phyloP scores from a whole-genome alignment of 2,888 invertebrate genomes.

The Diplazon laetatorius region DNA sequence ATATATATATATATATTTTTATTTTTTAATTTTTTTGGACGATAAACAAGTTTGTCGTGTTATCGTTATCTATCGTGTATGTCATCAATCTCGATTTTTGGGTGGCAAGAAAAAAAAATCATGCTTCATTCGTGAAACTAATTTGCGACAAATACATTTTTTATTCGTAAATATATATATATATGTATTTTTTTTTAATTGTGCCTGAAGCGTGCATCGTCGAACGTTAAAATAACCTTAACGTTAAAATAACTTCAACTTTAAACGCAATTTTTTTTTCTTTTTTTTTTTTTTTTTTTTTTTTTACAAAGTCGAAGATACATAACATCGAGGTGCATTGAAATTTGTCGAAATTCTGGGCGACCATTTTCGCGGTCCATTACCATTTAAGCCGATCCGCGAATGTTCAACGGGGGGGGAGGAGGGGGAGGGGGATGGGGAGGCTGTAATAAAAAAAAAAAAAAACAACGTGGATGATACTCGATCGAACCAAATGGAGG shows the following conservation, averaged over 20 bases:
- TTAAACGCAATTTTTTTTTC: too few relatives aligned
- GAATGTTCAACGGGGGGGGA: conserved; percentile 17
- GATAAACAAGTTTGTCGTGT: conserved; percentile 43
- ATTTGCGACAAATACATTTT: too few relatives aligned
- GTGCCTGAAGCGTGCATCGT: conserved; percentile 50
- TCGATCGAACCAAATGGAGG: conserved; percentile 40
- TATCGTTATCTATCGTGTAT: conserved; percentile 59
- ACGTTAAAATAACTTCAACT: too few relatives aligned
- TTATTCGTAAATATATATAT: too few relatives aligned
- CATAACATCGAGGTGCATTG: not conserved
- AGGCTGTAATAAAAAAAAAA: conserved; percentile 39
- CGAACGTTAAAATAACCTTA: conserved; percentile 35
- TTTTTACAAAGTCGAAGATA: too few relatives aligned
- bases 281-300: too few relatives aligned
- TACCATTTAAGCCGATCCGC: conserved; percentile 25
- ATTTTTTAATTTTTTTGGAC: conserved; percentile 23
- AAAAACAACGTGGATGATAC: conserved; percentile 29
- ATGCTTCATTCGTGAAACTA: conserved; percentile 73
- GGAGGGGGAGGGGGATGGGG: too few relatives aligned
- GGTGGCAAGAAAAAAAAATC: too few relatives aligned
- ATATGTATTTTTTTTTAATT: too few relatives aligned
- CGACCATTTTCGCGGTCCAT: too few relatives aligned
- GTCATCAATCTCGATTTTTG: conserved; percentile 58
- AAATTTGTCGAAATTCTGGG: conserved; percentile 14
- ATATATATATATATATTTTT: too few relatives aligned